Conservation (phyloP, 2,113 vertebrate species). For the Indicator indicator region DNA sequence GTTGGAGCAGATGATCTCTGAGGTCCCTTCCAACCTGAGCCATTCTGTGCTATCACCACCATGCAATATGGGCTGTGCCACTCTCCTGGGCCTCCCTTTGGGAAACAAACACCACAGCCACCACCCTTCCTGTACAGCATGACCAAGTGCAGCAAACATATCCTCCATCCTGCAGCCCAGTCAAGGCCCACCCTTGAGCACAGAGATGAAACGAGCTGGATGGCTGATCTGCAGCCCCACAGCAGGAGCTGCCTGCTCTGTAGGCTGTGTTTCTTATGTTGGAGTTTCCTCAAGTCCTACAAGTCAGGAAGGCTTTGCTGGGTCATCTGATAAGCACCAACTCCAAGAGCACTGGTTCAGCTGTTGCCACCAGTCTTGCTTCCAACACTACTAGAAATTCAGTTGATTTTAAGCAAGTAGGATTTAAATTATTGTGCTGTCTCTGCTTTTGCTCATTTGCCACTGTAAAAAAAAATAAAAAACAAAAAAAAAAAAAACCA, state of each 20-base stretch:
- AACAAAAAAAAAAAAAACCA: no score
- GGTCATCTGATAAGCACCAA: background rate
- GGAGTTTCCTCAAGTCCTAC: background rate
- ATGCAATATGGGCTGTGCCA: background rate
- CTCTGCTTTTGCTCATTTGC: background rate
- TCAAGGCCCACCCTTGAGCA: background rate
- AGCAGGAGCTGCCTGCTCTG: background rate
- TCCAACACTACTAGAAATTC: background rate
- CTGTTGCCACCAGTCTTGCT: background rate
- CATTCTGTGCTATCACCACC: no score
- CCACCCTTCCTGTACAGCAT: background rate
- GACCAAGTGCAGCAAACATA: background rate
- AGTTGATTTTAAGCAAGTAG: background rate
- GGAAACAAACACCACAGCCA: background rate
- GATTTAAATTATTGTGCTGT: background rate
- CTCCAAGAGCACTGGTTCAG: background rate
- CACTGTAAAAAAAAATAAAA: background rate
- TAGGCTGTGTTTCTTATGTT: background rate
- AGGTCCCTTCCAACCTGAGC: no score
- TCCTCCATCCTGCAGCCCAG: background rate
- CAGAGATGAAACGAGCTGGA: rapidly evolving
- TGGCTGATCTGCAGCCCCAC: background rate
- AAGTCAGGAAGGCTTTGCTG: background rate
- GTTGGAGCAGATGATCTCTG: no score
- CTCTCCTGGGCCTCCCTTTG: background rate